These are phyloP conservation scores for Dermatophagoides farinae DNA, from an alignment of 1,140 invertebrate genomes.

Conservation along the genomic window DNA sequence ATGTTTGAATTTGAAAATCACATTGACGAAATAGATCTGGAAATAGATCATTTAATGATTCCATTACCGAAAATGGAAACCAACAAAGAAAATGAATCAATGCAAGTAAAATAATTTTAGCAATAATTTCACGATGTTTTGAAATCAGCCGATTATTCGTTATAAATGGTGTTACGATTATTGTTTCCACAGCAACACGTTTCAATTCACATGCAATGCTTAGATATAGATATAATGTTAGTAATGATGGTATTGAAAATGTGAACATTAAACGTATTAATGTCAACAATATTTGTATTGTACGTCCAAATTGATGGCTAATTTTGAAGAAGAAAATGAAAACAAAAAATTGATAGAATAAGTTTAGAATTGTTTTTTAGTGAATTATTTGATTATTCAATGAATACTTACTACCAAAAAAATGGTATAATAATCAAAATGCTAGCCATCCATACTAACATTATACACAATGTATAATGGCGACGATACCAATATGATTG, in stretches of 20 bases:
- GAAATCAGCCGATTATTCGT: not conserved
- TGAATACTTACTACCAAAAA: conserved; percentile 6
- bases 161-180: not conserved
- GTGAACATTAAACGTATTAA: not conserved
- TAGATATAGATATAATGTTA: not conserved
- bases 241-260: not conserved
- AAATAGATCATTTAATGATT: conserved; percentile 8
- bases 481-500: not conserved
- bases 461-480: not conserved
- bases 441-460: not conserved
- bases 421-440: not conserved
- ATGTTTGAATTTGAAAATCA: not conserved
- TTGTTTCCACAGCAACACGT: no score
- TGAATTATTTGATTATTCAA: not conserved
- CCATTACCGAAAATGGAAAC: not conserved
- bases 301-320: not conserved
- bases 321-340: not conserved
- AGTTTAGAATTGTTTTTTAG: not conserved
- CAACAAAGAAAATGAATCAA: not conserved
- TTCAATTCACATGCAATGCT: not conserved
- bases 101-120: not conserved
- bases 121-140: not conserved
- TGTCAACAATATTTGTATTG: not conserved
- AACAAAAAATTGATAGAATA: not conserved
- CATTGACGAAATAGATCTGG: conserved; percentile 1